phyloP scores from a whole-genome alignment of 1,140 invertebrate genomes.

The Drosophila simulans region DNA sequence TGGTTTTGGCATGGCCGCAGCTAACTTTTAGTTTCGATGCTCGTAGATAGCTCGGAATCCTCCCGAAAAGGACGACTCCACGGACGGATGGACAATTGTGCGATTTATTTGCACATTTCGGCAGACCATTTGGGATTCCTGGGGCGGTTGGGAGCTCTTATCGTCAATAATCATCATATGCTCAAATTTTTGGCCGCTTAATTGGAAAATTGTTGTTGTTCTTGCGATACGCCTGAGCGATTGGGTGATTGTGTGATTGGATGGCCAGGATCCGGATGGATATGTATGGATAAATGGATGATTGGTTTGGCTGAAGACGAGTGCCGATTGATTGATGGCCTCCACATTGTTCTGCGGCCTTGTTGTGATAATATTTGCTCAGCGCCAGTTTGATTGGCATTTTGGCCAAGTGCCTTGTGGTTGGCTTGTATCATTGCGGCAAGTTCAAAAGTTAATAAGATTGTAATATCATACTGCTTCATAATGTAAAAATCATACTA shows the following conservation, averaged over 20 bases:
- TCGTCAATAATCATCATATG: constrained; percentile 83
- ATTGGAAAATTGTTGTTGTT: constrained; percentile 82
- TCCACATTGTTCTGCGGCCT: constrained; percentile 65
- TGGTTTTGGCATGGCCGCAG: constrained; percentile 68
- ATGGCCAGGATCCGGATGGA: constrained; percentile 43
- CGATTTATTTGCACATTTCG: constrained; percentile 81
- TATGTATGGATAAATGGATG: constrained; percentile 58
- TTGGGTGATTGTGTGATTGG: constrained; percentile 56
- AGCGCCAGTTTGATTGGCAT: constrained; percentile 62
- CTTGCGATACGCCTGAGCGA: constrained; percentile 70
- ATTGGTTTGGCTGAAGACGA: constrained; percentile 51
- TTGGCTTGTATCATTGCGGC: background rate
- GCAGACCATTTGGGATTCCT: constrained; percentile 47
- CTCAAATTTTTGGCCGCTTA: constrained; percentile 83
- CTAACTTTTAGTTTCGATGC: constrained; percentile 77
- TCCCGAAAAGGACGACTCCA: constrained; percentile 5
- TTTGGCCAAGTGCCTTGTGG: constrained; percentile 26
- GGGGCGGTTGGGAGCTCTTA: constrained; percentile 50
- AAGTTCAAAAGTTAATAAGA: too few species aligned
- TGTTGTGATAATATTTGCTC: constrained; percentile 71
- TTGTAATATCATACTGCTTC: too few species aligned
- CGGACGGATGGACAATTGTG: constrained; percentile 55
- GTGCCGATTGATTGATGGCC: constrained; percentile 63
- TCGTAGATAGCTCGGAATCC: constrained; percentile 33
- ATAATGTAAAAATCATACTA: too few species aligned